Evolutionary conservation across 53 echinoderm and acorn worm genomes (phyloP).

Genomic region (Hippasteria phrygiana): DNA sequence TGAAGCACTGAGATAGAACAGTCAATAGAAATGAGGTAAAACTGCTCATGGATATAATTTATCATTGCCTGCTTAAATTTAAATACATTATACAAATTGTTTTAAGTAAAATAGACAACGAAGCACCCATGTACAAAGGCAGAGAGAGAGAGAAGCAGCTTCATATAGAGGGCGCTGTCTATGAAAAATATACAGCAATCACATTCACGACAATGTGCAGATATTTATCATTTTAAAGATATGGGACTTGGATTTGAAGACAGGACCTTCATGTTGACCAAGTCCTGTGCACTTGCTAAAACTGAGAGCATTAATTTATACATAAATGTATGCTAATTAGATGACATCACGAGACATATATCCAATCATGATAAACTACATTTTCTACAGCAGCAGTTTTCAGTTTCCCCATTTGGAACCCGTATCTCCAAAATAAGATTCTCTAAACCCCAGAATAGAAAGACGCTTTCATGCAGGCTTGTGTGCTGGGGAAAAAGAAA

Average conservation of each 20-base stretch:
- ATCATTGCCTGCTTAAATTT: too few relatives aligned
- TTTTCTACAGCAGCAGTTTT: too few relatives aligned
- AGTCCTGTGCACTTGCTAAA: too few relatives aligned
- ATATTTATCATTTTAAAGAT: background rate
- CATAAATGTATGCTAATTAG: background rate
- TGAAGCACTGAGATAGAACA: too few relatives aligned
- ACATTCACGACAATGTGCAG: background rate
- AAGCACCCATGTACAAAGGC: background rate
- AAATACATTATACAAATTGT: background rate
- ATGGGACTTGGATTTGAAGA: background rate
- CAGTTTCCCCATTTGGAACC: too few relatives aligned
- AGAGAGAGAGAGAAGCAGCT: background rate
- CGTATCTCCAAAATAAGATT: too few relatives aligned
- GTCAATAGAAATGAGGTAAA: too few relatives aligned
- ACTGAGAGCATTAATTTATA: background rate
- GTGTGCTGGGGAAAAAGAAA: too few relatives aligned
- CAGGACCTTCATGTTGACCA: too few relatives aligned
- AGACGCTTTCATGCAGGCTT: too few relatives aligned
- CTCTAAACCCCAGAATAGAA: too few relatives aligned
- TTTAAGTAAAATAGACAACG: background rate
- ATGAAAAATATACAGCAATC: slow-evolving; percentile 9
- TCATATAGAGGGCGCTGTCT: slow-evolving; percentile 20
- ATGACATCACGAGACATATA: background rate
- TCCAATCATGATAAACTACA: background rate
- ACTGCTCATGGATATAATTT: too few relatives aligned